Evolutionary conservation across 1,140 invertebrate species (phyloP).

Genomic region (Mycetomoellerius zeteki): DNA sequence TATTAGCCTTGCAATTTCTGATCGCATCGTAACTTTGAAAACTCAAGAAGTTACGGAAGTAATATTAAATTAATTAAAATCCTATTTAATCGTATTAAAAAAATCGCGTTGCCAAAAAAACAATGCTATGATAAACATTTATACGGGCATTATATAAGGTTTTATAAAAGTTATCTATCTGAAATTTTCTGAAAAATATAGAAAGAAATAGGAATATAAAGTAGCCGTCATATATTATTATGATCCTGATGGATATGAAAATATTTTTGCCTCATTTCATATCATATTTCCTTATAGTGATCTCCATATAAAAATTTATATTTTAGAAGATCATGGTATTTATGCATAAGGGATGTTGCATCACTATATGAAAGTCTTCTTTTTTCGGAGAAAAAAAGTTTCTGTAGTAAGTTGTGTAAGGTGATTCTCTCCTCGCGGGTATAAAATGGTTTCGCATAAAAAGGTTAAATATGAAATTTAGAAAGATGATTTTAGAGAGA

Average conservation of each 20-base stretch:
- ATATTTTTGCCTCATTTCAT: conserved; percentile 17
- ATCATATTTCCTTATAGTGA: not conserved
- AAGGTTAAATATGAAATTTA: conserved; percentile 32
- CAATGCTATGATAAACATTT: not conserved
- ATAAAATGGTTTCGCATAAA: conserved; percentile 23
- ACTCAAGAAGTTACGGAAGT: not conserved
- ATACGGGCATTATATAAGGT: not conserved
- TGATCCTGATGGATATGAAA: not conserved
- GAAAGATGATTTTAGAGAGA: not conserved
- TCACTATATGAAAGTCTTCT: not conserved
- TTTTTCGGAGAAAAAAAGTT: conserved; percentile 23
- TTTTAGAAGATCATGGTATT: not conserved
- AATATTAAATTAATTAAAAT: not conserved
- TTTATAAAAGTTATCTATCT: not conserved
- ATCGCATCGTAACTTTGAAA: conserved; percentile 6
- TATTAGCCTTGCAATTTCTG: not conserved
- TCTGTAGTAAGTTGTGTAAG: conserved; percentile 29
- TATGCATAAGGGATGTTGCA: too few species aligned
- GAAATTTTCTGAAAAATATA: not conserved
- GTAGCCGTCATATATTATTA: not conserved
- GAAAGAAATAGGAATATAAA: not conserved
- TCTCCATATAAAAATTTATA: not conserved
- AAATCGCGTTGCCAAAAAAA: not conserved
- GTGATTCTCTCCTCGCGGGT: conserved; percentile 9
- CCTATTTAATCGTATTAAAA: not conserved